phyloP scores from a whole-genome alignment of 2,888 invertebrate genomes.

The Aspidapion aeneum region DNA sequence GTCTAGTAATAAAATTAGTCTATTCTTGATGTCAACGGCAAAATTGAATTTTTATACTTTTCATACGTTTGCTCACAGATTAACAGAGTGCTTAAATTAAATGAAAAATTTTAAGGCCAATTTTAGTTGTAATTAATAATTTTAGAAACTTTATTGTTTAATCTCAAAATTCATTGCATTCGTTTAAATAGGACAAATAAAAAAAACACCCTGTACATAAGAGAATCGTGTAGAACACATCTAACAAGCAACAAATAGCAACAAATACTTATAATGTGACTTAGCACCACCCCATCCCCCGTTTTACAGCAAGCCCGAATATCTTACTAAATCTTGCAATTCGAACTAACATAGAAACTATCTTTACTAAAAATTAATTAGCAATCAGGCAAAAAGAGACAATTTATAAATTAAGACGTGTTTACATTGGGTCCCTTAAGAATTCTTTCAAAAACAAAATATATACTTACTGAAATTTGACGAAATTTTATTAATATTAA shows the following conservation, averaged over 20 bases:
- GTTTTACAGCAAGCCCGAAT: conserved; percentile 24
- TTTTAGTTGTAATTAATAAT: not conserved
- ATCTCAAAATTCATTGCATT: not conserved
- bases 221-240: conserved; percentile 34
- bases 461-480: too few relatives aligned
- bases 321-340: too few relatives aligned
- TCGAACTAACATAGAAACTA: too few relatives aligned
- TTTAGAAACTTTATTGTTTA: too few relatives aligned
- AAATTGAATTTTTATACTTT: not conserved
- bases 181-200: not conserved
- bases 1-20: not conserved
- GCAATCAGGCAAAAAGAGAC: too few relatives aligned
- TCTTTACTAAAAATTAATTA: too few relatives aligned
- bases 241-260: conserved; percentile 40
- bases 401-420: too few relatives aligned
- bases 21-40: not conserved
- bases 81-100: conserved; percentile 9
- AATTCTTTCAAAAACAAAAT: too few relatives aligned
- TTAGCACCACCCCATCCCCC: conserved; percentile 36
- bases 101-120: not conserved
- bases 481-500: too few relatives aligned
- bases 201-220: conserved; percentile 1
- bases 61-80: conserved; percentile 11
- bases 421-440: too few relatives aligned
- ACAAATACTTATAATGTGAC: conserved; percentile 12